These are phyloP conservation scores for Orthosia cruda DNA, from an alignment of 2,888 invertebrate species.

Conservation along the genomic window DNA sequence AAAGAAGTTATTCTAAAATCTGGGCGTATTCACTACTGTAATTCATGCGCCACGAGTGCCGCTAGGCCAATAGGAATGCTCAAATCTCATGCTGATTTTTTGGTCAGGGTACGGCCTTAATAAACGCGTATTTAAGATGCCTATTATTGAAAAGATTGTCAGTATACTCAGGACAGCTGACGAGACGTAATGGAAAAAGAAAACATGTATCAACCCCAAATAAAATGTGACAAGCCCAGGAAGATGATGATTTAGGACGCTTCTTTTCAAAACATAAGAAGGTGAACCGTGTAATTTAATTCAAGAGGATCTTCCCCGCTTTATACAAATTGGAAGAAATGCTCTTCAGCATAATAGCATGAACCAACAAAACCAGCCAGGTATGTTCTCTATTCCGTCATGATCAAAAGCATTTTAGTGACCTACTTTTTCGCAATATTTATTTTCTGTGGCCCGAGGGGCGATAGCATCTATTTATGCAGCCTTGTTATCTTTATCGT, in stretches of 20 bases:
- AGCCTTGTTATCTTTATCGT: slow-evolving; percentile 73
- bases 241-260: too few relatives aligned
- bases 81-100: too few relatives aligned
- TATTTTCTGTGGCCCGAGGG: slow-evolving; percentile 60
- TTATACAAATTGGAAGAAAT: slow-evolving; percentile 39
- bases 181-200: too few relatives aligned
- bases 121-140: background rate
- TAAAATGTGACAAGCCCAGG: too few relatives aligned
- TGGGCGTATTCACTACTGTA: too few relatives aligned
- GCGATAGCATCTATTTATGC: slow-evolving; percentile 71
- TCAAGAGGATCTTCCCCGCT: slow-evolving; percentile 8
- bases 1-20: too few relatives aligned
- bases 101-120: too few relatives aligned
- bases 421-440: slow-evolving; percentile 69
- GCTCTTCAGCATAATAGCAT: slow-evolving; percentile 35
- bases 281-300: slow-evolving; percentile 6
- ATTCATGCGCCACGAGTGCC: too few relatives aligned
- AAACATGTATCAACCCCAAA: too few relatives aligned
- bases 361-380: slow-evolving; percentile 40
- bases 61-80: too few relatives aligned
- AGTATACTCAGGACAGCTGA: too few relatives aligned
- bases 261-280: background rate
- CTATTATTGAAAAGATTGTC: too few relatives aligned
- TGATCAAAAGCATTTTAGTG: slow-evolving; percentile 63
- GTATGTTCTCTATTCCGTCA: slow-evolving; percentile 41